Percentiles rank a stretch among this genome's conserved stretches.
phyloP scores from a whole-genome alignment of 2,888 invertebrate species.

The Drosophila anomalata region DNA sequence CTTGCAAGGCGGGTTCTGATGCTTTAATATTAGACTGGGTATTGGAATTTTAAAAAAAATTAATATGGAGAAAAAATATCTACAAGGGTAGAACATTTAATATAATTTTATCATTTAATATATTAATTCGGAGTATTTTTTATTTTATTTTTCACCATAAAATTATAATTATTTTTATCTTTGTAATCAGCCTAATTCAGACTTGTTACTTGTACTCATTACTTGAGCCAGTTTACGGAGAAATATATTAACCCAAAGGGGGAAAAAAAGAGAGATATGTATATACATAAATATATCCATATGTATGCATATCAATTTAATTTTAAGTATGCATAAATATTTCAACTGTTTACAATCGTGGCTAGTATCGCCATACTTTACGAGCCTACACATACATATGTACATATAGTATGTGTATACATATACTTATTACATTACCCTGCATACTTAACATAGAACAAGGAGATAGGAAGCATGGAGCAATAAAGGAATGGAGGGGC shows the following conservation, averaged over 20 bases:
- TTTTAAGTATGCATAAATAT: conserved; percentile 48
- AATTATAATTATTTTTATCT: background rate
- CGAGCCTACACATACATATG: conserved; percentile 13
- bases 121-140: no score
- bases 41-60: no score
- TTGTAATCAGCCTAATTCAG: conserved; percentile 1
- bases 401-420: background rate
- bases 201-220: background rate
- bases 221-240: conserved; percentile 16
- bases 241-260: background rate
- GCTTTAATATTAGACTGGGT: conserved; percentile 5
- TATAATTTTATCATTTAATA: no score
- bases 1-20: conserved; percentile 1
- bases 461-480: conserved; percentile 4
- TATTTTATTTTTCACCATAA: background rate
- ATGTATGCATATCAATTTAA: conserved; percentile 34
- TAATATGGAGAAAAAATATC: no score
- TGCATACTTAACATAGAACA: conserved; percentile 43
- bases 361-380: conserved; percentile 35
- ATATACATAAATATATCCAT: background rate
- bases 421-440: conserved; percentile 36
- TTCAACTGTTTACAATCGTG: conserved; percentile 27
- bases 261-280: background rate
- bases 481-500: background rate
- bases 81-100: no score